These are phyloP conservation scores for Nycticebus coucang DNA, from an alignment of 2,113 vertebrate species.

Conservation along the genomic window DNA sequence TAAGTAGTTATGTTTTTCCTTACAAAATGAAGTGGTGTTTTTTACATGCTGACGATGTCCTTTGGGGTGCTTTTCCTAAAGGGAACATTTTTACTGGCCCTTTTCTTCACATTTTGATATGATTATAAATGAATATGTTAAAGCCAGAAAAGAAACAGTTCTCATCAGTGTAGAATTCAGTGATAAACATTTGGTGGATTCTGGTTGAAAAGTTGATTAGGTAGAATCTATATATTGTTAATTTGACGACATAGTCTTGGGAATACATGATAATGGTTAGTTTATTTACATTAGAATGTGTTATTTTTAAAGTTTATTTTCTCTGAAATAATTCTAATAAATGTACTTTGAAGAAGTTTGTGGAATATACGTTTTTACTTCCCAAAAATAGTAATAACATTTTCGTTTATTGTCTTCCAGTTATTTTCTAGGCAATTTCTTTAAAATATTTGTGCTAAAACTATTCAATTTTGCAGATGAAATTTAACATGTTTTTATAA, in stretches of 20 bases:
- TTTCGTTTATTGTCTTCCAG: not conserved
- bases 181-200: not conserved
- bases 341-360: not conserved
- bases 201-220: not conserved
- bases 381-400: not conserved
- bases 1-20: not conserved
- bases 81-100: not conserved
- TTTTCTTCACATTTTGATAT: not conserved
- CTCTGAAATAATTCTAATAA: not conserved
- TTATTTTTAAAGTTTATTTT: not conserved
- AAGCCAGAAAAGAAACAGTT: not conserved
- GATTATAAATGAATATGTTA: not conserved
- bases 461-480: not conserved
- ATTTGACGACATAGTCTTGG: not conserved
- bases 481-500: not conserved
- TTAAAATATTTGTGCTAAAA: not conserved
- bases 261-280: not conserved
- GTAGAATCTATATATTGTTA: not conserved
- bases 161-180: not conserved
- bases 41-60: not conserved
- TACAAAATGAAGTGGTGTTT: not conserved
- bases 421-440: not conserved
- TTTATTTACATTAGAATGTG: not conserved
- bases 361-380: not conserved
- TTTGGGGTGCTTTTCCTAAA: not conserved